Conservation (phyloP, 2,888 invertebrate species). For the Gymnosoma rotundatum region DNA sequence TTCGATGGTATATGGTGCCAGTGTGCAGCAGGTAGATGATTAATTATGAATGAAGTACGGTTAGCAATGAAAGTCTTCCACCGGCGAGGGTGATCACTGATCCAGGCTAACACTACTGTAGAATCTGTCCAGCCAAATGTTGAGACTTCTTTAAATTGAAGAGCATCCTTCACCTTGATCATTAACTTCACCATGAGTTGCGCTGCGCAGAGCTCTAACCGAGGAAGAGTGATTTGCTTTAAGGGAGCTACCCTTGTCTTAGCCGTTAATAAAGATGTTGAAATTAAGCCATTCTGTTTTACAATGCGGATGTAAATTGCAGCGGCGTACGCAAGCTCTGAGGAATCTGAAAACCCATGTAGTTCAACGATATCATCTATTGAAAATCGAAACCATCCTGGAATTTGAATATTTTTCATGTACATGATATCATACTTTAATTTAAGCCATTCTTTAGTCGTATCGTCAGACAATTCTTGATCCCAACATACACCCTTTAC, state of each 20-base stretch:
- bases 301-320: slow-evolving; percentile 48
- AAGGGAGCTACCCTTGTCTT: slow-evolving; percentile 48
- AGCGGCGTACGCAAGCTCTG: slow-evolving; percentile 50
- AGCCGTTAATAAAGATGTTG: slow-evolving; percentile 30
- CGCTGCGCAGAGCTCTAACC: slow-evolving; percentile 55
- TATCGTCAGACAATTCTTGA: neutral
- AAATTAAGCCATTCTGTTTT: slow-evolving; percentile 17
- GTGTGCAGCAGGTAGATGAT: slow-evolving; percentile 27
- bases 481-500: slow-evolving; percentile 46
- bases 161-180: slow-evolving; percentile 24
- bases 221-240: slow-evolving; percentile 48
- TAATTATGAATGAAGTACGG: slow-evolving; percentile 47
- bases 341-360: slow-evolving; percentile 55
- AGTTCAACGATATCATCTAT: slow-evolving; percentile 36
- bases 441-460: neutral
- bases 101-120: slow-evolving; percentile 30
- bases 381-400: slow-evolving; percentile 24
- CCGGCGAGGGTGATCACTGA: slow-evolving; percentile 50
- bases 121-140: too few species aligned
- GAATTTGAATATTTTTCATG: slow-evolving; percentile 6
- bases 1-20: slow-evolving; percentile 53
- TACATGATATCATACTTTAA: neutral
- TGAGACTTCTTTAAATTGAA: slow-evolving; percentile 4
- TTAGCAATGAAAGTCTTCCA: slow-evolving; percentile 66
- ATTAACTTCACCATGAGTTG: slow-evolving; percentile 51